Conservation (phyloP, 2,888 invertebrate species). For the Podabrus alpinus region DNA sequence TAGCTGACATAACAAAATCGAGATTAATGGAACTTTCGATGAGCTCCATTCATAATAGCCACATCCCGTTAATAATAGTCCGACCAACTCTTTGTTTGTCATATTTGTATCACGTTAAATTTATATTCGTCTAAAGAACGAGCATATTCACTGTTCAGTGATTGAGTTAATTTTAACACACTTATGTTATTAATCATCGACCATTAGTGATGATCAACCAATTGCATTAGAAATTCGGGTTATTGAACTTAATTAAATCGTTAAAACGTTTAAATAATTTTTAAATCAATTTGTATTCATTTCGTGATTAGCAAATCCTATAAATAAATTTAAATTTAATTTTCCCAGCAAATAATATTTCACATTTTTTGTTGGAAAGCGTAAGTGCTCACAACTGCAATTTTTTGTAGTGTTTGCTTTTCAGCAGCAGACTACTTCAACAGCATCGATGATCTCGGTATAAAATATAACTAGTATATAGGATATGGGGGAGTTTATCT, state of each 20-base stretch:
- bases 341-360: not conserved
- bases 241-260: not conserved
- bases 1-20: constrained; percentile 22
- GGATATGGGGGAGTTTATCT: not conserved
- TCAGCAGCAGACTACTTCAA: not conserved
- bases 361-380: not conserved
- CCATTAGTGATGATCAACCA: not conserved
- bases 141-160: constrained; percentile 8
- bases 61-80: constrained; percentile 22
- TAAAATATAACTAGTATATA: not conserved
- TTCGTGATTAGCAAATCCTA: not conserved
- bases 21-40: constrained; percentile 21
- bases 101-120: constrained; percentile 9
- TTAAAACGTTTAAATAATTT: not conserved
- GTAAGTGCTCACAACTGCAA: not conserved
- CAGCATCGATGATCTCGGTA: not conserved
- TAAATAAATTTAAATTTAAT: not conserved
- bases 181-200: not conserved
- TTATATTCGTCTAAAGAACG: constrained; percentile 14
- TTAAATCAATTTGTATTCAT: not conserved
- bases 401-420: not conserved
- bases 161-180: constrained; percentile 5
- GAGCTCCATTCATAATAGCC: constrained; percentile 13
- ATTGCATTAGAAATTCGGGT: not conserved
- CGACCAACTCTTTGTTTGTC: constrained; percentile 17